A percentile compares a stretch with the other conserved stretches of the same genome.
These are phyloP conservation scores for Chromobotia macracanthus DNA, from an alignment of 2,797 vertebrate genomes.

Conservation along the genomic window DNA sequence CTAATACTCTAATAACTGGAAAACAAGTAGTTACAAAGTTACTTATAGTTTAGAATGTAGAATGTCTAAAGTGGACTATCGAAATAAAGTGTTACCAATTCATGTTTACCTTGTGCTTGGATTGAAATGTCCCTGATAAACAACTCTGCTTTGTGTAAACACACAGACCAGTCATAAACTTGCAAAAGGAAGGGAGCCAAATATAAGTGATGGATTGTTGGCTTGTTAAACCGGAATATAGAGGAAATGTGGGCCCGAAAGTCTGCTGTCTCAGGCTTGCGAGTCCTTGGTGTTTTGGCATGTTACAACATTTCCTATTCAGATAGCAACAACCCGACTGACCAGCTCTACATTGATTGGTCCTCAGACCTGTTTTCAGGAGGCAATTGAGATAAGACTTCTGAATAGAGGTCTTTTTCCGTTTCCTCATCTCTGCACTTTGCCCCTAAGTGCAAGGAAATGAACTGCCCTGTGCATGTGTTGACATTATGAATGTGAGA, in stretches of 20 bases:
- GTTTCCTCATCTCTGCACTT: conserved; percentile 67
- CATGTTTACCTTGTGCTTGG: conserved; percentile 9
- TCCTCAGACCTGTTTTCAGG: conserved; percentile 78
- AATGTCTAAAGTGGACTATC: too few species aligned
- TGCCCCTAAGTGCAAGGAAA: conserved; percentile 79
- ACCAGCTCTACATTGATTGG: conserved; percentile 65
- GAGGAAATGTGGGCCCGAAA: conserved; percentile 70
- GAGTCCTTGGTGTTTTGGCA: conserved; percentile 78
- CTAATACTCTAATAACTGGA: too few species aligned
- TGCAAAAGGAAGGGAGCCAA: conserved; percentile 58
- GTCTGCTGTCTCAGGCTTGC: conserved; percentile 70
- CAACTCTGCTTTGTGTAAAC: conserved; percentile 48
- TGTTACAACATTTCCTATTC: conserved; percentile 81
- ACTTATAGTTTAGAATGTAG: too few species aligned
- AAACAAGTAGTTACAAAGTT: too few species aligned
- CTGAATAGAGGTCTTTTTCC: conserved; percentile 71
- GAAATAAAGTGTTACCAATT: background rate
- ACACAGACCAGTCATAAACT: conserved; percentile 43
- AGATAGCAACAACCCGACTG: conserved; percentile 76
- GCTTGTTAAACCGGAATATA: conserved; percentile 70
- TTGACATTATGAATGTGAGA: conserved; percentile 69
- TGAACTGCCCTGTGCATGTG: conserved; percentile 67
- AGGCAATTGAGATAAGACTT: conserved; percentile 85
- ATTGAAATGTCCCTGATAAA: conserved; percentile 30
- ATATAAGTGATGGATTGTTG: conserved; percentile 64